phyloP scores from a whole-genome alignment of 2,113 vertebrate species.

The Cinclus cinclus region DNA sequence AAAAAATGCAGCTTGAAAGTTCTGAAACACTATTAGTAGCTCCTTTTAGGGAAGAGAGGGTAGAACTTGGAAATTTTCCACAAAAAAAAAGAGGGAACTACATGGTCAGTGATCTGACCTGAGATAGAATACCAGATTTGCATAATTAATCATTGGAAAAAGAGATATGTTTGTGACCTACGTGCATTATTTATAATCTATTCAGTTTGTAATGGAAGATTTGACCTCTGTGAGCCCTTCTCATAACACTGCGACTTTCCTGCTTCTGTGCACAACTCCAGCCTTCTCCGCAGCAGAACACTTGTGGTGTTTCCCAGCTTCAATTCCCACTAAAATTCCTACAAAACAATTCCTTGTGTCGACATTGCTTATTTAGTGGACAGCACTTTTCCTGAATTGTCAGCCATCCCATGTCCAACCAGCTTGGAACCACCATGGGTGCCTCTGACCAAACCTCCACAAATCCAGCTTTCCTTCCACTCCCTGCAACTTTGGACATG shows the following conservation, averaged over 20 bases:
- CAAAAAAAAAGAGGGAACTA: background rate
- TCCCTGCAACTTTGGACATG: fast-evolving
- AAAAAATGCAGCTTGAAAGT: slow-evolving; percentile 30
- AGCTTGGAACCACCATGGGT: background rate
- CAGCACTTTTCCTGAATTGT: background rate
- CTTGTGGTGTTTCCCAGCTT: fast-evolving
- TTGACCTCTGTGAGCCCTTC: slow-evolving; percentile 63
- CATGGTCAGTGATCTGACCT: slow-evolving; percentile 33
- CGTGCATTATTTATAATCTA: slow-evolving; percentile 64
- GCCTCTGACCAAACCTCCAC: background rate
- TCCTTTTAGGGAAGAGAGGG: background rate
- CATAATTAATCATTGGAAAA: slow-evolving; percentile 67
- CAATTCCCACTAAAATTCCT: background rate
- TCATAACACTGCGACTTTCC: background rate
- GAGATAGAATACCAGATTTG: slow-evolving; percentile 51
- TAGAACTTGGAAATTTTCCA: slow-evolving; percentile 14
- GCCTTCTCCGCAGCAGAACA: background rate
- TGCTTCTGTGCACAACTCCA: background rate
- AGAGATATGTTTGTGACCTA: slow-evolving; percentile 53
- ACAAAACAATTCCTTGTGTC: background rate
- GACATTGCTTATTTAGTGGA: background rate
- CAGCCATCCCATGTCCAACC: background rate
- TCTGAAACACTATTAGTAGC: background rate
- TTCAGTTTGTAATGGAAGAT: slow-evolving; percentile 58
- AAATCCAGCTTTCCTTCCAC: background rate